Evolutionary conservation across 2,797 vertebrate genomes (phyloP), one percentile per base, ranked within the genome.

Genomic region (Acipenser oxyrinchus): DNA sequence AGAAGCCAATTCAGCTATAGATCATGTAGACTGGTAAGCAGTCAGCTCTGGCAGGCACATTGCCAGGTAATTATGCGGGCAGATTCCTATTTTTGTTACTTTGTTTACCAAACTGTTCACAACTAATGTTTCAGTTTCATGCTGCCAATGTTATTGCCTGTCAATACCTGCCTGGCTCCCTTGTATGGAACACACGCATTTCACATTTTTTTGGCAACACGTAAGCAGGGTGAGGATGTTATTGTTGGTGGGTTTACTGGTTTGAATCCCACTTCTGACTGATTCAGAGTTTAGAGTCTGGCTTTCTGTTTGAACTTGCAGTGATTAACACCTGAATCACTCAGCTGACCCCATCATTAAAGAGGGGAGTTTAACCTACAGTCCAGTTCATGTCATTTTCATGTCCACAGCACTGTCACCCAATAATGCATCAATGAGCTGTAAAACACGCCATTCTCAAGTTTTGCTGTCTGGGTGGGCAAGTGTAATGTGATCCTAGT

Each of bases 11-110:
- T 37, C 37, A 37, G 37, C 37, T 37, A 5, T 37, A 37, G 37
- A 37, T 37, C 5, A 37, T 37, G 37, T 37, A 37, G 37, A 37
- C 37, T 37, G 37, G 5, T 37, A 37, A 37, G 37, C 37, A 37
- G 37, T 4, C 37, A 37, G 37, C 37, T 4, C 5, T 49, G 64
- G 66, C 68, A 52, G 72, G 66, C 55, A 67, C 62, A 70, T 65
- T 77, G 71, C 77, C 71, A 68, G 66, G n/a, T 66, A 71, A 63
- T 0, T 58, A 65, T 74, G 67, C 59, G 60, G 75, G 80, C 69
- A 63, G 70, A 77, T 82, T 82, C 79, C 83, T 80, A 74, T 74
- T 83, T 84, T 81, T 79, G 81, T 83, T 78, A 81, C 72, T 74
- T 79, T 78, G 77, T 69, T 77, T 79, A 80, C 83, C 79, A 84